Base-by-base conservation (phyloP, 2,888 invertebrate genomes). In the Rhogogaster chlorosoma region DNA sequence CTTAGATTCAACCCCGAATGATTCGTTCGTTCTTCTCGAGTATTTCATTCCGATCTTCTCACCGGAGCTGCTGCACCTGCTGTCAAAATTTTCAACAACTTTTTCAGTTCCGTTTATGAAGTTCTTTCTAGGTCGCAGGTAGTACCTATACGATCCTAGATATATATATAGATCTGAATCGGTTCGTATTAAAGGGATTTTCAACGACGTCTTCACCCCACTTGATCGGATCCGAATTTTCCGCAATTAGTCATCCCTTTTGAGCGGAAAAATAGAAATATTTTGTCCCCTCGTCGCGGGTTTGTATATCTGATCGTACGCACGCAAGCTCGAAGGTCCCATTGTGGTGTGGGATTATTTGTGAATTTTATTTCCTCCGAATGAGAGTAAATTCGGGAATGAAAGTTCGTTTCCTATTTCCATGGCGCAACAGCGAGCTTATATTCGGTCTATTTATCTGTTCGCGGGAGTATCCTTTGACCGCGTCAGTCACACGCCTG, bases 401-500 rank as follows among this genome's bases (percentile, higher is more conserved):
- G 10, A 42, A 42, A 73, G 15, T 73, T 64, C 15, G 64, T 36
- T 64, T 82, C 53, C 53, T 12, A 42, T 3, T 22, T 22, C 71
- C 71, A 49, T 36, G 26, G 42, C 6, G 15, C 49, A 6, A 18
- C 32, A 29, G 12, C 75, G 61, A 38, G 49, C 80, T 61, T 36
- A 80, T 61, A 80, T 80, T 53, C 73, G 86, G 87, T 86, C 86
- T 88, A 86, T 67, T 89, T 88, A 88, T 89, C 89, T 88, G 87
- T 86, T 83, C 83, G 38, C 6, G 88, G 86, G 64, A 70, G 45
- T 87, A 87, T 88, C 88, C 87, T 91, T 92, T 92, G 91, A 91
- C 90, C 90, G 88, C 89, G 90, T 89, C 92, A 91, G 87, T 88
- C 89, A 90, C 92, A 91, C 88, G 91, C 90, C 87, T 90, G 89